A percentile compares a stretch with the other conserved stretches of the same genome.
phyloP scores from a whole-genome alignment of 1,140 invertebrate species.

The Solenopsis fugax region DNA sequence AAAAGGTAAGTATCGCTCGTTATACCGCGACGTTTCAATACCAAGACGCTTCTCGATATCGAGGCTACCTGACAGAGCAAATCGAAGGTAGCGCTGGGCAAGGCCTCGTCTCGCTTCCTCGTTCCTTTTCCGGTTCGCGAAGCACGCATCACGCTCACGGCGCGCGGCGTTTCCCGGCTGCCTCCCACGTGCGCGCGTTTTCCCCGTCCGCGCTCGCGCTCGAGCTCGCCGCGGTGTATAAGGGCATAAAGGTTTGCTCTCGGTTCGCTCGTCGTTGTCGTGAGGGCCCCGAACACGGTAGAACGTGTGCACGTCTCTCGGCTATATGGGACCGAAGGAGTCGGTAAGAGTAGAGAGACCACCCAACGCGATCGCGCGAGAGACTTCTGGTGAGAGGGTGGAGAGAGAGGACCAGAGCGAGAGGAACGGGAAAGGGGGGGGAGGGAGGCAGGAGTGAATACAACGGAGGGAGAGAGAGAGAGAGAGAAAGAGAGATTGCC shows the following conservation, averaged over 20 bases:
- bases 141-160: constrained; percentile 54
- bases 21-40: constrained; percentile 34
- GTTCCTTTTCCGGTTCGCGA: constrained; percentile 53
- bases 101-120: constrained; percentile 46
- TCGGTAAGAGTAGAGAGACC: constrained; percentile 85
- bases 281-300: constrained; percentile 74
- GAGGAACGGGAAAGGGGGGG: constrained; percentile 17
- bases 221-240: constrained; percentile 59
- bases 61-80: constrained; percentile 1
- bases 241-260: constrained; percentile 75
- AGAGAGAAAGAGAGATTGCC: constrained; percentile 51
- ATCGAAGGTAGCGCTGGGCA: background rate
- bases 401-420: constrained; percentile 65
- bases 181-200: constrained; percentile 69
- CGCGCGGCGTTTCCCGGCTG: constrained; percentile 23
- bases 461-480: constrained; percentile 14
- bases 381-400: constrained; percentile 77
- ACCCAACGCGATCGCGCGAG: constrained; percentile 86
- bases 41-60: background rate
- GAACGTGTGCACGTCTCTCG: constrained; percentile 76
- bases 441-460: constrained; percentile 43
- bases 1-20: constrained; percentile 18
- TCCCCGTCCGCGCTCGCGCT: constrained; percentile 45
- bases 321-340: constrained; percentile 79
- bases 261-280: constrained; percentile 68